A percentile compares a stretch with the other conserved stretches of the same genome.
Conservation (phyloP, 2,888 invertebrate species). For the Caenorhabditis becei region DNA sequence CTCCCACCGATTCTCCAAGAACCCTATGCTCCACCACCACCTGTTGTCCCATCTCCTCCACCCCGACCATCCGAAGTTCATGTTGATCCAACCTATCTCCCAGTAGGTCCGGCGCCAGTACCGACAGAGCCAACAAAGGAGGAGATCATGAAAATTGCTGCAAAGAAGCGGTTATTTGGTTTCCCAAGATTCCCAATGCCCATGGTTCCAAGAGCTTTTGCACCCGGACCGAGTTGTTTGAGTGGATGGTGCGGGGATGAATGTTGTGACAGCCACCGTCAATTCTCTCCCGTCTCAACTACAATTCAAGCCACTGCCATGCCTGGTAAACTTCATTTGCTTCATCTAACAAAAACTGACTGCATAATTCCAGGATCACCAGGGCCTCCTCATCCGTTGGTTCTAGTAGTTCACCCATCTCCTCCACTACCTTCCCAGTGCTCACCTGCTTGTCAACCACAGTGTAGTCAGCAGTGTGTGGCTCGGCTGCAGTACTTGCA, state of each 20-base stretch:
- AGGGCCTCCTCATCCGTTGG: constrained; percentile 60
- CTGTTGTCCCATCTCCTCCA: constrained; percentile 3
- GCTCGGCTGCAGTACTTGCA: constrained; percentile 56
- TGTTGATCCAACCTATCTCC: not conserved
- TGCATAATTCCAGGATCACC: constrained; percentile 47
- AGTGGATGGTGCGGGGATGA: constrained; percentile 60
- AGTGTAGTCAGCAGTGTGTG: constrained; percentile 59
- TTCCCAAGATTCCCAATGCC: constrained; percentile 43
- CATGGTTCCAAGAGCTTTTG: constrained; percentile 10
- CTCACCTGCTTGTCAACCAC: constrained; percentile 63
- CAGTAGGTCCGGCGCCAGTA: not conserved
- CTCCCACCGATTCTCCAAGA: constrained; percentile 31
- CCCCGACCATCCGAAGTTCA: not conserved
- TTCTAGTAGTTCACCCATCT: constrained; percentile 61
- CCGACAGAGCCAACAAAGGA: constrained; percentile 34
- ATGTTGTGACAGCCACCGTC: constrained; percentile 54
- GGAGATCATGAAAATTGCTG: constrained; percentile 45
- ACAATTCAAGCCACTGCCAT: constrained; percentile 65
- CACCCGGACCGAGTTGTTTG: constrained; percentile 6
- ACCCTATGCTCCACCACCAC: constrained; percentile 14
- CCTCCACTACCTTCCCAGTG: constrained; percentile 56
- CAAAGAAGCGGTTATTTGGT: constrained; percentile 45
- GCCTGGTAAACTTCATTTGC: constrained; percentile 36
- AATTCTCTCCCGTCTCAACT: constrained; percentile 28
- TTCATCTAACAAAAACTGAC: not conserved